Percentiles rank a stretch among this genome's conserved stretches.
These are phyloP conservation scores for Battus philenor DNA, from an alignment of 1,140 invertebrate species.

Conservation along the genomic window DNA sequence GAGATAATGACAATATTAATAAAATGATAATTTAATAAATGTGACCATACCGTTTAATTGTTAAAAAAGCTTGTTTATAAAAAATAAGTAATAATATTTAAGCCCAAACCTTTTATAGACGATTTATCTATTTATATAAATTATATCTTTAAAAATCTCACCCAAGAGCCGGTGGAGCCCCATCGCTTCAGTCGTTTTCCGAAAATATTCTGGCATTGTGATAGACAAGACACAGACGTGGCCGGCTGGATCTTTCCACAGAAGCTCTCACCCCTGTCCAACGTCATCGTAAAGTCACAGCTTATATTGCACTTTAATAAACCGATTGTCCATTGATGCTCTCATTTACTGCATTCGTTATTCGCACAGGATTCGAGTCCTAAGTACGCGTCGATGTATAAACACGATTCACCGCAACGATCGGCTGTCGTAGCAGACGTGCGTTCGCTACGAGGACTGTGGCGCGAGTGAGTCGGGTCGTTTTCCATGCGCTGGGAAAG, in stretches of 20 bases:
- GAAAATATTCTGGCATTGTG: conserved; percentile 74
- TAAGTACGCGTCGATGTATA: conserved; percentile 6
- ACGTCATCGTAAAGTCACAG: conserved; percentile 44
- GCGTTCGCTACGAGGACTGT: conserved; percentile 34
- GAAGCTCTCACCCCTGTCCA: conserved; percentile 61
- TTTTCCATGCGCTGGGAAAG: conserved; percentile 58
- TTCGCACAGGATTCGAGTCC: background rate
- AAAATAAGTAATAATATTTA: no score
- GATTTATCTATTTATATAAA: no score
- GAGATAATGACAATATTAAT: no score
- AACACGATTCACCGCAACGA: conserved; percentile 4
- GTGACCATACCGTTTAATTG: no score
- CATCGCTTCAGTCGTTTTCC: conserved; percentile 80
- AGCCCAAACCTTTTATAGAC: no score
- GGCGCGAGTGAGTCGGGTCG: conserved; percentile 39
- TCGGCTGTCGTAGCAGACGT: conserved; percentile 26
- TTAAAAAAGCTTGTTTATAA: no score
- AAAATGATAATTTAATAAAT: no score
- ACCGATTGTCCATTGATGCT: conserved; percentile 14
- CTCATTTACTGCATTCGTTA: conserved; percentile 5
- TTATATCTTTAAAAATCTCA: conserved; percentile 69
- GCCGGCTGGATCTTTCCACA: conserved; percentile 70
- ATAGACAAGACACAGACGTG: conserved; percentile 70
- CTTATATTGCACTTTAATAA: conserved; percentile 7
- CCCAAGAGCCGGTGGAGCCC: conserved; percentile 84